Percentiles rank a stretch among this genome's conserved stretches.
These are phyloP conservation scores for Strigamia maritima DNA, from an alignment of 2,888 invertebrate genomes.

Conservation along the genomic window DNA sequence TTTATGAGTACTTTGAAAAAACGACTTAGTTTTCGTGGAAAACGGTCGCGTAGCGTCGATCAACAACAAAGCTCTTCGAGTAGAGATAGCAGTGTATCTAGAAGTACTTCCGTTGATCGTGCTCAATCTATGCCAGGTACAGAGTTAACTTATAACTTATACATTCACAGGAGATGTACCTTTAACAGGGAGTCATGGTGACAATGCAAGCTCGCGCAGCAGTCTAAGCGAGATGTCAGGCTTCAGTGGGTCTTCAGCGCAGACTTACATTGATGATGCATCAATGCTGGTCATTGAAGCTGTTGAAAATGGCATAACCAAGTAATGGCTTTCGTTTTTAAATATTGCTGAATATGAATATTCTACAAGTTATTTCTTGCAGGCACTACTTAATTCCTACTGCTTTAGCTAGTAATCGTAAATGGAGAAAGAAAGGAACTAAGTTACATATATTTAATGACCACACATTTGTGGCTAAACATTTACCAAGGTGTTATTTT, in stretches of 20 bases:
- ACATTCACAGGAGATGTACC: not conserved
- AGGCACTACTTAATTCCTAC: conserved; percentile 84
- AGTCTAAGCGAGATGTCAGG: conserved; percentile 88
- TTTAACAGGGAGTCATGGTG: conserved; percentile 36
- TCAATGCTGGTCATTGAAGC: conserved; percentile 87
- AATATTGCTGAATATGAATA: not conserved
- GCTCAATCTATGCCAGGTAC: conserved; percentile 42
- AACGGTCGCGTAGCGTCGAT: conserved; percentile 42
- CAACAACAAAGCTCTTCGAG: conserved; percentile 39
- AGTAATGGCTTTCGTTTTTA: conserved; percentile 53
- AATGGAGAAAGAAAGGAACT: conserved; percentile 87
- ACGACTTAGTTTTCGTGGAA: conserved; percentile 61
- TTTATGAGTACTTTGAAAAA: conserved; percentile 87
- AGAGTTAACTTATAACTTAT: not conserved
- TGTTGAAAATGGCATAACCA: conserved; percentile 82
- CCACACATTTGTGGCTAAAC: conserved; percentile 90
- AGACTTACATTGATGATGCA: conserved; percentile 87
- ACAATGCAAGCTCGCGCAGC: conserved; percentile 62
- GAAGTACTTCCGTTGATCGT: conserved; percentile 45
- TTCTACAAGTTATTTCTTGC: conserved; percentile 35
- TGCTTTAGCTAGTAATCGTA: conserved; percentile 78
- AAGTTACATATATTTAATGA: conserved; percentile 90
- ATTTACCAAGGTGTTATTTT: conserved; percentile 86
- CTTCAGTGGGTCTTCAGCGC: conserved; percentile 81
- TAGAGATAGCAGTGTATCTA: conserved; percentile 40